Base-by-base conservation (phyloP, 2,888 invertebrate species). In the Lampropteryx suffumata region DNA sequence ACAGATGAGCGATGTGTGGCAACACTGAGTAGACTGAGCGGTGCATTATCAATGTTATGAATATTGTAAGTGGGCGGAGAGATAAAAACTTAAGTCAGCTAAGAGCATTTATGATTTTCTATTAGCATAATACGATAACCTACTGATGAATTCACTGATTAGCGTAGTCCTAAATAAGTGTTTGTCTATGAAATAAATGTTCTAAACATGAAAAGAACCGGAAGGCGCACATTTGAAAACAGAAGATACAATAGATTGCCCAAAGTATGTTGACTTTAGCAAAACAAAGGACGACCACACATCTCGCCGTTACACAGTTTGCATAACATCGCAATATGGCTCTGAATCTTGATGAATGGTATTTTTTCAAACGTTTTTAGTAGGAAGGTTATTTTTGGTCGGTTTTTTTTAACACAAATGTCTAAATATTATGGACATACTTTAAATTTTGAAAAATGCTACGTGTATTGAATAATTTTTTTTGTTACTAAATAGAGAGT, bases 241-340 rank as follows among this genome's bases (percentile, higher is more conserved):
- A 50, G 44, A 59, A 53, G 57, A 67, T 59, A 70, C 70, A 73
- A 74, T 64, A 61, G 51, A 51, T 59, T 66, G 63, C 64, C 62
- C 63, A 65, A 69, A 57, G 59, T 68, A 73, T 84, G 79, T 85
- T 83, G 76, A 73, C 63, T 76, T 78, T 74, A 12, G 47, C 46
- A 52, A 59, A 65, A 71, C 64, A 66, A 73, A 69, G 64, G 67
- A 72, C 47, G 83, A 73, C 86, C 87, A 83, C 86, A 86, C 85
- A 75, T 12, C 10, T 40, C 62, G 55, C 44, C 41, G 30, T 34
- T 51, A 36, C 44, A 35, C 44, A 48, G 33, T 61, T n/a, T 57
- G 41, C 46, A 50, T 47, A 58, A 53, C 39, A 28, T 43, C 13
- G 45, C 28, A 49, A 48, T 37, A 13, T 43, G 39, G 35, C 34